phyloP scores from a whole-genome alignment of 2,888 invertebrate genomes.

The Copidosoma aretas region DNA sequence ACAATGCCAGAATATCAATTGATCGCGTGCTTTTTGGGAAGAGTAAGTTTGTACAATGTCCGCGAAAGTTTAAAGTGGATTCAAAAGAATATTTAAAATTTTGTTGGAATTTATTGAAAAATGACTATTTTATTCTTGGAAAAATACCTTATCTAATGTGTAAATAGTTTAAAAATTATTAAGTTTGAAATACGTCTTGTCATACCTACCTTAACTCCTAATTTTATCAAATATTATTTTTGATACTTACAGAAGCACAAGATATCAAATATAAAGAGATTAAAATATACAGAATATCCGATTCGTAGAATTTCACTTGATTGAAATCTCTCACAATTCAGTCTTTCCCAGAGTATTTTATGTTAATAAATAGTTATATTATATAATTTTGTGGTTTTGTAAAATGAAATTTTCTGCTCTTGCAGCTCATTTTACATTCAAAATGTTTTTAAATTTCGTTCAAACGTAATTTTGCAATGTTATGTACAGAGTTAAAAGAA shows the following conservation, averaged over 20 bases:
- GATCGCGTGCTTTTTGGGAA: constrained; percentile 73
- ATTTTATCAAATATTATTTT: constrained; percentile 48
- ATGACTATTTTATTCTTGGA: background rate
- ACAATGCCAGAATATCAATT: constrained; percentile 76
- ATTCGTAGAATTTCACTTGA: background rate
- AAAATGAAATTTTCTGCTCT: background rate
- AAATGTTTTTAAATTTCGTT: too few species aligned
- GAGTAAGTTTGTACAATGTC: constrained; percentile 70
- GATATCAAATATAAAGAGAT: constrained; percentile 28
- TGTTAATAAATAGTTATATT: constrained; percentile 27
- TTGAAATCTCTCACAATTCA: constrained; percentile 44
- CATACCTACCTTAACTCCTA: constrained; percentile 22
- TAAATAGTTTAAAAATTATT: constrained; percentile 18
- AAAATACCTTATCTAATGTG: background rate
- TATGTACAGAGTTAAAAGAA: too few species aligned
- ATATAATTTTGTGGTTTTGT: constrained; percentile 16
- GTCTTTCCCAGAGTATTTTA: constrained; percentile 41
- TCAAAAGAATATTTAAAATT: constrained; percentile 55
- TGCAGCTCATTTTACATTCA: too few species aligned
- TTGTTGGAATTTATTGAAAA: constrained; percentile 14
- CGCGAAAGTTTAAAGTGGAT: constrained; percentile 73
- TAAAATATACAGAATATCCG: background rate
- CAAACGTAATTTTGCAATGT: too few species aligned
- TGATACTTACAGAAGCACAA: constrained; percentile 50
- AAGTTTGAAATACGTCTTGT: constrained; percentile 2